phyloP scores from a whole-genome alignment of 1,140 invertebrate species.

The Brachionus koreanus region DNA sequence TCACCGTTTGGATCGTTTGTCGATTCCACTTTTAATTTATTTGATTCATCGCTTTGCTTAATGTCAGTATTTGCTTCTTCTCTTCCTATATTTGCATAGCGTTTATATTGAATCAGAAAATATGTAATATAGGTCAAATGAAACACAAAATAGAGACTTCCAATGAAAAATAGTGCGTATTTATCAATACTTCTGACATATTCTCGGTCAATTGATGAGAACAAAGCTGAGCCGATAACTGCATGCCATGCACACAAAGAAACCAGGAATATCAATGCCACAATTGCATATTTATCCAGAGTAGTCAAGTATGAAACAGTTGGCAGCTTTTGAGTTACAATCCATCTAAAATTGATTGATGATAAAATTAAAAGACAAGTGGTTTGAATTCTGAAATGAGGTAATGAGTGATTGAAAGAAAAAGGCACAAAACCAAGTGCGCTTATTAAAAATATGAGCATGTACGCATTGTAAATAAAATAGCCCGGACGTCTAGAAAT shows the following conservation, averaged over 20 bases:
- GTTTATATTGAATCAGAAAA: conserved; percentile 13
- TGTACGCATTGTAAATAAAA: conserved; percentile 42
- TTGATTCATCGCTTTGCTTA: background rate
- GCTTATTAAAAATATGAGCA: conserved; percentile 42
- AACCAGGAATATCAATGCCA: conserved; percentile 35
- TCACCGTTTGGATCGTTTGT: background rate
- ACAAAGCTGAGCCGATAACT: conserved; percentile 16
- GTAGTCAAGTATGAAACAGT: conserved; percentile 44
- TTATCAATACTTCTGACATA: background rate
- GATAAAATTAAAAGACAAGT: conserved; percentile 38
- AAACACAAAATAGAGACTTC: conserved; percentile 23
- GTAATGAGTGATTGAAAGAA: background rate
- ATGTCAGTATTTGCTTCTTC: background rate
- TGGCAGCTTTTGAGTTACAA: conserved; percentile 37
- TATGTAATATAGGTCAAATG: conserved; percentile 32
- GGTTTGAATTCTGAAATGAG: conserved; percentile 42
- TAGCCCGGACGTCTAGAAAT: conserved; percentile 38
- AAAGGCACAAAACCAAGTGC: conserved; percentile 40
- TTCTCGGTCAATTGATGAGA: background rate
- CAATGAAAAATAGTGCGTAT: background rate
- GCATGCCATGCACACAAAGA: conserved; percentile 40
- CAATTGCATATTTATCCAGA: conserved; percentile 41
- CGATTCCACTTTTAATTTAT: background rate
- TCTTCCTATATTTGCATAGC: conserved; percentile 34
- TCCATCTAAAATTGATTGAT: conserved; percentile 42